Evolutionary conservation across 1,140 invertebrate genomes (phyloP), one percentile per base, ranked within the genome.

Genomic region (Bombus turneri): DNA sequence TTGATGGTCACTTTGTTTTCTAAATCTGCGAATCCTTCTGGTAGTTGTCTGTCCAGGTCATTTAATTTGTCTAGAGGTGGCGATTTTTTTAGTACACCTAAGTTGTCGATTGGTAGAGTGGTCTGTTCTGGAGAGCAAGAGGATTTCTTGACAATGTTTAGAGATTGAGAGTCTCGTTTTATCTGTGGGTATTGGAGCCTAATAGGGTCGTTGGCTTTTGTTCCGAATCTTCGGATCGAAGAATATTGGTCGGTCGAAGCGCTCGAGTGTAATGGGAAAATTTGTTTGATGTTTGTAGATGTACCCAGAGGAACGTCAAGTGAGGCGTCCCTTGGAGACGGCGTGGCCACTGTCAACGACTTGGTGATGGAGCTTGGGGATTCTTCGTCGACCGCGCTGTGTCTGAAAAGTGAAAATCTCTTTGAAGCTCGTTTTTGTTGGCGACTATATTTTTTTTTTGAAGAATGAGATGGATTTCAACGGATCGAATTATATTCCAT

Each of bases 311-410:
- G 39, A 3, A 41, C 64, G 34, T 87, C 77, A 37, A 81, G 15
- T 0, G 80, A 2, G 8, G 62, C 18, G 68, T 85, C 72, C 25
- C 71, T 78, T 8, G 79, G 31, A 25, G 85, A 84, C 31, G 82
- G 59, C 34, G 78, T 73, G 5, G 47, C 68, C 22, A 85, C 84
- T 62, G 85, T 78, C 64, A 71, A 62, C 3, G 72, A 47, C 57
- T 71, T 88, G 0, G 81, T 31, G 43, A 78, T 85, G 5, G 92
- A 88, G 1, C 89, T 85, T 71, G 93, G 93, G 1, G 93, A 94
- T 22, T 91, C 93, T 68, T 92, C 91, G 86, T 94, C 93, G 28
- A 94, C 80, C 74, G 93, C 93, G 25, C 78, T 89, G 88, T 91
- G 90, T 71, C 93, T 94, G 89, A 4, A 91, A 92, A 3, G 8